Base-by-base conservation (phyloP, 1,140 invertebrate species). In the Meloidogyne exigua region DNA sequence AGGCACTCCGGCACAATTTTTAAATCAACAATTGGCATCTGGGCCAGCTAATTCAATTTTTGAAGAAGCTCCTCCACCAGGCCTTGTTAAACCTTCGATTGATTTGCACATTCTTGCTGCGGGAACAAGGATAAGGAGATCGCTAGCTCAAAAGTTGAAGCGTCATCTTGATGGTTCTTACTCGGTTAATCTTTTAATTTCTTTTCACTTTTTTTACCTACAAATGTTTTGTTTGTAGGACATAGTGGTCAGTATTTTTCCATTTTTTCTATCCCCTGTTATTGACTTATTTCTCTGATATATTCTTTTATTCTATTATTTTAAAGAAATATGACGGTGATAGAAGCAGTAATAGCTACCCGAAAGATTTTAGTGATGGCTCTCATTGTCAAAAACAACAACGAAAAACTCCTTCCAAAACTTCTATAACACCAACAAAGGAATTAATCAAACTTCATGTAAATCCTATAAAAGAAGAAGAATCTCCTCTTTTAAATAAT, bases 311-410 rank as follows among this genome's bases (percentile, higher is more conserved):
- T 23, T 4, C 3, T 13, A n/a, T 21, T 67, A 7, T 32, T 64
- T 63, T 79, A 57, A 23, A 80, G 79, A 80, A 80, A 74, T 80
- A 80, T 42, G 79, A 80, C 15, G 79, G 79, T 32, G 79, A 80
- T 67, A 62, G 71, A 68, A 63, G 36, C 42, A 68, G 25, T 15
- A 76, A 66, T 32, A 73, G 77, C 26, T 78, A 78, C 36, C 32
- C 77, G 5, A 72, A 76, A 26, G 76, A 76, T n/a, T 26, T 57
- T 5, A 78, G 77, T 44, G 76, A 69, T 32, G 72, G 12, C 7
- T 42, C 57, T 73, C 32, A 18, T 23, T 32, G 32, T 2, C 49
- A 57, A 57, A 12, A 39, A 39, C 36, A 39, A 39, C 42, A 42
- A 18, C 7, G 7, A 25, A 26, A 0, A 5, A 2, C 13, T n/a